A percentile compares a stretch with the other conserved stretches of the same genome.
These are phyloP conservation scores for Delichon dasypus DNA, from an alignment of 2,797 vertebrate genomes.

Conservation along the genomic window DNA sequence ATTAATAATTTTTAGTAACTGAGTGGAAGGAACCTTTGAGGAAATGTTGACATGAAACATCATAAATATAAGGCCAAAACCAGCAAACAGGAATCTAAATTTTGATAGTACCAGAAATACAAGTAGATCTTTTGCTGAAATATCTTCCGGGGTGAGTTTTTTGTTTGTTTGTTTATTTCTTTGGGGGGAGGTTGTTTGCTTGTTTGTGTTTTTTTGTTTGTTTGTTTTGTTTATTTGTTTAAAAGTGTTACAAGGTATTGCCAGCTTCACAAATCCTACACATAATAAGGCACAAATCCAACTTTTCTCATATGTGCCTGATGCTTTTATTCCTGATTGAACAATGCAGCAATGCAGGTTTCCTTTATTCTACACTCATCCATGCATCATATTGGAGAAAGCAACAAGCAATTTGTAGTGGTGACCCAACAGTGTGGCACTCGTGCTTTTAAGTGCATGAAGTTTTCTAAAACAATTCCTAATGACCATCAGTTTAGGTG, in stretches of 20 bases:
- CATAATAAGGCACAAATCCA: neutral
- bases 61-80: neutral
- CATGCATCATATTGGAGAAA: neutral
- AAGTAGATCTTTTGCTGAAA: neutral
- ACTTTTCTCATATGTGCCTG: neutral
- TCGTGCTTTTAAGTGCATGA: neutral
- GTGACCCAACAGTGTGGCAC: neutral
- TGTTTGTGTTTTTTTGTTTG: no score
- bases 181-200: no score
- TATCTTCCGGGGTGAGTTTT: neutral
- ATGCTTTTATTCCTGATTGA: neutral
- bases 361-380: neutral
- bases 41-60: neutral
- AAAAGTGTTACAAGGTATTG: neutral
- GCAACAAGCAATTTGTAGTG: neutral
- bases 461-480: neutral
- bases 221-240: no score
- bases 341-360: neutral
- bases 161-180: no score
- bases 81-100: neutral
- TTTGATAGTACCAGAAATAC: neutral
- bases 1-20: neutral
- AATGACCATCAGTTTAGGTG: neutral
- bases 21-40: neutral
- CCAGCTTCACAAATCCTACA: neutral